Percentiles rank a stretch among this genome's conserved stretches.
Conservation (phyloP, 2,113 vertebrate species). For the Malaclemys terrapin region DNA sequence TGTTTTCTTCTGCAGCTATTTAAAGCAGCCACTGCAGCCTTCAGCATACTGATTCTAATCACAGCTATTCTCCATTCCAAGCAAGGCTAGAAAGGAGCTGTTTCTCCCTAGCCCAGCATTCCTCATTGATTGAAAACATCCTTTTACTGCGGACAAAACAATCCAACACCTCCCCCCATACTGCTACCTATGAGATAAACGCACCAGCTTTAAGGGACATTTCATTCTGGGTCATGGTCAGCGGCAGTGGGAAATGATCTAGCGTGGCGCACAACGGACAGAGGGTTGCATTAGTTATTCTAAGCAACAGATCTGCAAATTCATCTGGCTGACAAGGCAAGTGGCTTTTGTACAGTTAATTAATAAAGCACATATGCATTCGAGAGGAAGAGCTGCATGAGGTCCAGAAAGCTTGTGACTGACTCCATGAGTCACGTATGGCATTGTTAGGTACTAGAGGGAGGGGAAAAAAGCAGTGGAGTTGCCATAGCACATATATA, state of each 20-base stretch:
- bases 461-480: not conserved
- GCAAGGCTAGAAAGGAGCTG: not conserved
- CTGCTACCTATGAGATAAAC: not conserved
- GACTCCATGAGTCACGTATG: not conserved
- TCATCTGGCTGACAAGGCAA: not conserved
- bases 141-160: not conserved
- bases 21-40: not conserved
- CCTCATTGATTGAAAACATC: not conserved
- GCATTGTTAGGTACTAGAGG: not conserved
- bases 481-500: not conserved
- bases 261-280: fast-evolving
- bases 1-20: not conserved
- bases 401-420: not conserved
- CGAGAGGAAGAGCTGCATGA: not conserved
- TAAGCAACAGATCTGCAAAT: not conserved
- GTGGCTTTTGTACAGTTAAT: not conserved
- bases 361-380: not conserved
- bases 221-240: not conserved
- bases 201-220: not conserved
- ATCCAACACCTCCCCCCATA: fast-evolving
- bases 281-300: not conserved
- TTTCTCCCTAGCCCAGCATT: not conserved
- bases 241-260: not conserved
- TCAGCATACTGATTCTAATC: not conserved
- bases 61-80: fast-evolving